Conservation (phyloP, 2,797 vertebrate species). For the Amblyopsis hoosieri region DNA sequence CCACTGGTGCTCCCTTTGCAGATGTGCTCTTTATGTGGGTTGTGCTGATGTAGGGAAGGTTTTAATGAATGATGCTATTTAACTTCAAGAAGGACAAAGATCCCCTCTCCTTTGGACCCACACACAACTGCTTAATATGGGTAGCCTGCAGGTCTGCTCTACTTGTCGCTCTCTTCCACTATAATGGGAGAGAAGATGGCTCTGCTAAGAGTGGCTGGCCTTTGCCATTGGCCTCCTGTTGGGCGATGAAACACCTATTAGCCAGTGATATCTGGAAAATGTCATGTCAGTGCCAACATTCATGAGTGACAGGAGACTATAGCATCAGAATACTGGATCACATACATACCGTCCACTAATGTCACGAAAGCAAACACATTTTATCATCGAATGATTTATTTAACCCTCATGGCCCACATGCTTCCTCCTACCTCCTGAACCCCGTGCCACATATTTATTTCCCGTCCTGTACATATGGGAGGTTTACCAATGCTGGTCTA, state of each 20-base stretch:
- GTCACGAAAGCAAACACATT: constrained; percentile 57
- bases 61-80: constrained; percentile 57
- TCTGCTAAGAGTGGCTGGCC: constrained; percentile 53
- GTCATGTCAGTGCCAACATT: constrained; percentile 69
- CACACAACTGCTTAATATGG: constrained; percentile 46
- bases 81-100: constrained; percentile 55
- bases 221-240: constrained; percentile 59
- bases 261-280: constrained; percentile 50
- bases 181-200: constrained; percentile 56
- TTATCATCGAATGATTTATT: constrained; percentile 70
- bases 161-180: constrained; percentile 50
- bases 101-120: constrained; percentile 53
- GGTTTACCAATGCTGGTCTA: constrained; percentile 43
- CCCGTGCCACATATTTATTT: constrained; percentile 75
- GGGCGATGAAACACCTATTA: constrained; percentile 56
- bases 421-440: constrained; percentile 69
- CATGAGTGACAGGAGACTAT: constrained; percentile 51
- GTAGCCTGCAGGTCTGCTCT: constrained; percentile 63
- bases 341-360: constrained; percentile 45
- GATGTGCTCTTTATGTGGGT: constrained; percentile 58
- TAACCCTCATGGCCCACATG: constrained; percentile 70
- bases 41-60: constrained; percentile 54
- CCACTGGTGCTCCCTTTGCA: constrained; percentile 60
- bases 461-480: constrained; percentile 55
- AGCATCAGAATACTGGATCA: constrained; percentile 55